These are phyloP conservation scores for Thaleichthys pacificus DNA, from an alignment of 2,797 vertebrate species.

Conservation along the genomic window DNA sequence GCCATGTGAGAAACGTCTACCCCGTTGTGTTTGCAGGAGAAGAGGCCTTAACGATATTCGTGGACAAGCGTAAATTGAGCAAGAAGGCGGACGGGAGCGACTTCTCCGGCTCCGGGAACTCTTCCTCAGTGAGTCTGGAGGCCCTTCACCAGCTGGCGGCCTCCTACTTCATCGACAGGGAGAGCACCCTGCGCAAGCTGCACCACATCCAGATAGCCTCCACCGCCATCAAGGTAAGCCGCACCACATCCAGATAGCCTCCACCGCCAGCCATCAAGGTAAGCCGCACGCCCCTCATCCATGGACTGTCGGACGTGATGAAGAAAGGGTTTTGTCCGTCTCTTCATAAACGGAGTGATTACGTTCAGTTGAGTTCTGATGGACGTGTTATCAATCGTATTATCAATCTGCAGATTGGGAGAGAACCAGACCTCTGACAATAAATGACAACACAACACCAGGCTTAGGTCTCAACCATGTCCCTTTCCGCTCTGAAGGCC, in stretches of 20 bases:
- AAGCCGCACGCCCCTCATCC: background rate
- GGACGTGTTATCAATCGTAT: no score
- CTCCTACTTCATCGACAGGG: conserved; percentile 96
- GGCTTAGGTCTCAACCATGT: no score
- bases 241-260: conserved; percentile 91
- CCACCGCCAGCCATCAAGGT: conserved; percentile 93
- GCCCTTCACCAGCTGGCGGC: conserved; percentile 93
- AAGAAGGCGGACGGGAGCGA: conserved; percentile 86
- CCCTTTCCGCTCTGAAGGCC: no score
- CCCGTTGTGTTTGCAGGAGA: conserved; percentile 77
- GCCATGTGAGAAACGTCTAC: no score
- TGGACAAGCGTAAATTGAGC: conserved; percentile 95
- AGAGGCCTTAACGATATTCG: conserved; percentile 96
- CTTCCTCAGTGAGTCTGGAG: conserved; percentile 86
- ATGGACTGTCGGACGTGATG: background rate
- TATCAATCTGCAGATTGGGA: no score
- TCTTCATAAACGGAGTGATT: no score
- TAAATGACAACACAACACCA: no score
- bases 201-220: conserved; percentile 97
- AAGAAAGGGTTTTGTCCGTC: no score
- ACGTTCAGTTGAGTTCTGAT: no score
- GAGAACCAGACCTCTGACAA: no score
- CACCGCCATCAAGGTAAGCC: conserved; percentile 86
- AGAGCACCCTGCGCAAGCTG: conserved; percentile 90
- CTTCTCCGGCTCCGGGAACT: conserved; percentile 73